These are phyloP conservation scores for Epizoanthus ramosus DNA, from an alignment of 92 coral and sea anemone species.

Conservation along the genomic window DNA sequence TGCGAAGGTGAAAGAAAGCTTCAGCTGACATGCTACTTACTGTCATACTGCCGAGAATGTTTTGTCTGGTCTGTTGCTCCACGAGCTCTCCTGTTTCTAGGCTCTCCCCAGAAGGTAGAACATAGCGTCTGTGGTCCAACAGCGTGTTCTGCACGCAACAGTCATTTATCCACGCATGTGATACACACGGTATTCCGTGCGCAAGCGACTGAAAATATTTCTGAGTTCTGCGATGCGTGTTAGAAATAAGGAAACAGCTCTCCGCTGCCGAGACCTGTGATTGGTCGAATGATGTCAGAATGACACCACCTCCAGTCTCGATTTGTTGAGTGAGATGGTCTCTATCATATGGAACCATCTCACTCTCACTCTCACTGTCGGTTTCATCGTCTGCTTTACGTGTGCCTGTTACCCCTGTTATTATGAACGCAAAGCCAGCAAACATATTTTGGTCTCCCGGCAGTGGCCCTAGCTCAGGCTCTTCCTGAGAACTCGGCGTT, in stretches of 20 bases:
- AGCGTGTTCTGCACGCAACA: conserved; percentile 56
- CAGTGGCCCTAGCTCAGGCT: conserved; percentile 33
- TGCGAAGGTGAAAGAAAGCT: no score
- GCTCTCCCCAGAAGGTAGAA: conserved; percentile 84
- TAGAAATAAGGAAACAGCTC: conserved; percentile 77
- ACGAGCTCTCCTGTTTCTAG: conserved; percentile 76
- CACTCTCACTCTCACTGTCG: conserved; percentile 84
- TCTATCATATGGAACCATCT: conserved; percentile 69
- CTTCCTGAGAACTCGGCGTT: conserved; percentile 23
- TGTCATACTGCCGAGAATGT: conserved; percentile 71
- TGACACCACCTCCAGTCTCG: conserved; percentile 92
- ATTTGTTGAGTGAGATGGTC: conserved; percentile 69
- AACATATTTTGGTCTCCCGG: conserved; percentile 73
- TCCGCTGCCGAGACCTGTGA: conserved; percentile 72
- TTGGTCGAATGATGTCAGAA: conserved; percentile 65
- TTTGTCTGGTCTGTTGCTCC: conserved; percentile 70
- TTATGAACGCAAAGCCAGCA: conserved; percentile 86
- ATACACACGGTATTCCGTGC: conserved; percentile 83
- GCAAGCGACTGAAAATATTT: conserved; percentile 93
- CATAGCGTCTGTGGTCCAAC: conserved; percentile 65
- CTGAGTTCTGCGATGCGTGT: conserved; percentile 80
- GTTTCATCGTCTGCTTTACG: conserved; percentile 53
- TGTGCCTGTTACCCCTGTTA: conserved; percentile 69
- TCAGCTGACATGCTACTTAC: conserved; percentile 53
- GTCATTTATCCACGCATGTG: conserved; percentile 90